Evolutionary conservation across 2,113 vertebrate genomes (phyloP).

Genomic region (Henicopernis longicauda): DNA sequence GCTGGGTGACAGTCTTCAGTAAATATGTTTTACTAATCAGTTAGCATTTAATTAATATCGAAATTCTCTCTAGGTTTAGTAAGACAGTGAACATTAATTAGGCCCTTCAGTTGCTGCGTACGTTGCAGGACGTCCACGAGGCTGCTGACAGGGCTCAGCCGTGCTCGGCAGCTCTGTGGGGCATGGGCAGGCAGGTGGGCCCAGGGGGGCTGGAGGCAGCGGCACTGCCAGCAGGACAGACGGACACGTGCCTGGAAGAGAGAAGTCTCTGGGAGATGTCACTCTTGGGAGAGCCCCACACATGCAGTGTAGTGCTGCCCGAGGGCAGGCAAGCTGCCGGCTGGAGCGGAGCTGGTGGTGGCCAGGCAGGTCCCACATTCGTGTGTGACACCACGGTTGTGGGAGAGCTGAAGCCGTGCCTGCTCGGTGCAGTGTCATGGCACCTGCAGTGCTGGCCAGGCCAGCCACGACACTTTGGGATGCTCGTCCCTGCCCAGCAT

Average conservation of each 20-base stretch:
- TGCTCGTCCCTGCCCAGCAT: too few species aligned
- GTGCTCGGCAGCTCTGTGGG: accelerated
- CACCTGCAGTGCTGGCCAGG: not conserved
- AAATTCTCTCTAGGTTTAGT: constrained; percentile 7
- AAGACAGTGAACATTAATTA: not conserved
- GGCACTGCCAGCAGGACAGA: not conserved
- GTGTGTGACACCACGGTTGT: accelerated
- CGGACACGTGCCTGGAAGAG: accelerated
- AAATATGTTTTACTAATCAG: constrained; percentile 47
- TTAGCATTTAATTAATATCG: constrained; percentile 5
- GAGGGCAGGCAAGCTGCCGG: not conserved
- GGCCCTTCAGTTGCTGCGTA: not conserved
- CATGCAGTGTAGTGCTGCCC: accelerated
- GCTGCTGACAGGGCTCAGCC: not conserved
- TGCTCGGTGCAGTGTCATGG: accelerated
- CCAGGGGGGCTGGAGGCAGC: not conserved
- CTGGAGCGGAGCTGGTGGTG: not conserved
- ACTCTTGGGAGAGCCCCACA: not conserved
- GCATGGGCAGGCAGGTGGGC: not conserved
- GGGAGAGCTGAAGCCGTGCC: not conserved
- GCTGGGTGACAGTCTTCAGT: constrained; percentile 15
- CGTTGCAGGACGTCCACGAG: accelerated
- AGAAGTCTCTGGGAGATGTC: not conserved
- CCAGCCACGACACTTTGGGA: too few species aligned
- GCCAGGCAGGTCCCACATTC: not conserved